Base-by-base conservation (phyloP, 2,797 vertebrate species). In the Euthynnus affinis region DNA sequence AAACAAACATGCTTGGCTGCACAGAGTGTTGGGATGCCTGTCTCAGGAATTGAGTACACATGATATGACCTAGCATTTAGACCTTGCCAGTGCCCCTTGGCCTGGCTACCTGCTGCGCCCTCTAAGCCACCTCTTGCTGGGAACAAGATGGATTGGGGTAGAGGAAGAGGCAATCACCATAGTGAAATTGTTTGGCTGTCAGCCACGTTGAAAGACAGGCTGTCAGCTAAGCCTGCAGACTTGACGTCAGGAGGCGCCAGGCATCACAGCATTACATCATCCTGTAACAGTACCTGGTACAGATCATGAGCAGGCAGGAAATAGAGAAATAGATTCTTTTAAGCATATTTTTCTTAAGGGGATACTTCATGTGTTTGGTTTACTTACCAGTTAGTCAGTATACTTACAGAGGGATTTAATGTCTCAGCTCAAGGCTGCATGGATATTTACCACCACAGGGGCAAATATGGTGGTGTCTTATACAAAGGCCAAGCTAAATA, bases 1-100 rank as follows among this genome's bases (percentile, higher is more conserved):
- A 85, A 84, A 86, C 53, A 80, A 68, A 76, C 66, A 74, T 55
- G 73, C 82, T 87, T 67, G 66, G 78, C 69, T 84, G 80, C 70
- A 53, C 64, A 62, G 48, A 60, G 65, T 40, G 55, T 59, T 86
- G 55, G 67, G 74, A 51, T 75, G 73, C 64, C 59, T 64, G 78
- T 87, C 84, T 88, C 78, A 76, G 70, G 71, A 74, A 80, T 74
- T 88, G 84, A 77, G 62, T 78, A 78, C 76, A 83, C 74, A 87
- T 85, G 90, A 92, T 92, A 80, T 49, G 86, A 90, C 83, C 76
- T 84, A 83, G 81, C 74, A 74, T 85, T 65, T 83, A 48, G 76
- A 84, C 79, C 53, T 76, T 81, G 87, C 81, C 84, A 76, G 76
- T 63, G 58, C 57, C 79, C 53, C 59, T 72, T 85, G 80, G 87